Evolutionary conservation across 53 echinoderm and acorn worm genomes (phyloP).

Genomic region (Zoroaster sp.): DNA sequence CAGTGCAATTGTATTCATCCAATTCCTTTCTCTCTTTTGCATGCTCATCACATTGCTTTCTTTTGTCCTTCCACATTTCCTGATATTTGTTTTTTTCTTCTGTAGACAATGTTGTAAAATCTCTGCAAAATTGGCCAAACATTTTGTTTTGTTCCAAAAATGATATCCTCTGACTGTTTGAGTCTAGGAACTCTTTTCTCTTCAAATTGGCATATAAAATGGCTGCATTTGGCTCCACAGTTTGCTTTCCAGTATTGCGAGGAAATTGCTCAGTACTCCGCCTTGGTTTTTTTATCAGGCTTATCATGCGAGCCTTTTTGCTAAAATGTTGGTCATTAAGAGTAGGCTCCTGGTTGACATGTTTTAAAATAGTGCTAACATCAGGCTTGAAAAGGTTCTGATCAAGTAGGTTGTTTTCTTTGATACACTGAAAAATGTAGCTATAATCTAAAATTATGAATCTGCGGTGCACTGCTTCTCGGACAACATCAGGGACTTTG

Average conservation of each 20-base stretch:
- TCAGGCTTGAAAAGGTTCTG: neutral
- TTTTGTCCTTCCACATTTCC: neutral
- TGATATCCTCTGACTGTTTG: neutral
- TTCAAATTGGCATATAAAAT: slow-evolving; percentile 20
- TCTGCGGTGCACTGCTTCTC: neutral
- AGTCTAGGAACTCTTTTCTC: neutral
- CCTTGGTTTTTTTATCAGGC: neutral
- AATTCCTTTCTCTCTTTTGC: neutral
- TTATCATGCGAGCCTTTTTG: slow-evolving; percentile 22
- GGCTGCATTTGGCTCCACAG: slow-evolving; percentile 3
- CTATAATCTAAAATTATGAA: slow-evolving; percentile 3
- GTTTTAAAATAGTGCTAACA: no score
- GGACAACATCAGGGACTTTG: slow-evolving; percentile 17
- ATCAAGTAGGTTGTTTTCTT: neutral
- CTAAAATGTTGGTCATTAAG: neutral
- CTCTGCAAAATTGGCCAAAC: slow-evolving; percentile 11
- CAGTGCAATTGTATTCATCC: neutral
- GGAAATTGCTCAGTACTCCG: neutral
- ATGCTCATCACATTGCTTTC: neutral
- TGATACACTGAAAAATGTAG: slow-evolving; percentile 3
- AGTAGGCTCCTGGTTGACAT: neutral
- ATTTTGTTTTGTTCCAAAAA: neutral
- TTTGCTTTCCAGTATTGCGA: neutral
- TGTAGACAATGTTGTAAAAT: neutral
- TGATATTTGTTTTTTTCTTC: slow-evolving; percentile 3